Evolutionary conservation across 1,140 invertebrate species (phyloP).

Genomic region (Bombus cullumanus): DNA sequence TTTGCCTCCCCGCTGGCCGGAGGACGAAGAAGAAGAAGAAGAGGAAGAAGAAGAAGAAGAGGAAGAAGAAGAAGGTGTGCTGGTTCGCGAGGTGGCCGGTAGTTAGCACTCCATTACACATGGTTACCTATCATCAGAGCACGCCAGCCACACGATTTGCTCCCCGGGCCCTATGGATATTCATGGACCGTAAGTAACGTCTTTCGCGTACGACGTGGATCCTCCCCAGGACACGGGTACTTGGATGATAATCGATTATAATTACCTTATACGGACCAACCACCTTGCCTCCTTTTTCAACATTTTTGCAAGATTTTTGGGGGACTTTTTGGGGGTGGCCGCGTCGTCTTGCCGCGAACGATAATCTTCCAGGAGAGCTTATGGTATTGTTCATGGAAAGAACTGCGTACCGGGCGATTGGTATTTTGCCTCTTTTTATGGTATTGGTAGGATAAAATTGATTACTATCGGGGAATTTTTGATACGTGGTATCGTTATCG

Average conservation of each 20-base stretch:
- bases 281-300: neutral
- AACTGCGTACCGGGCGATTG: neutral
- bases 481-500: neutral
- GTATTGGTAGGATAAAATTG: neutral
- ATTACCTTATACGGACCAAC: conserved; percentile 1
- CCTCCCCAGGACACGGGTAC: conserved; percentile 30
- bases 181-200: conserved; percentile 68
- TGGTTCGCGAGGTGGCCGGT: conserved; percentile 75
- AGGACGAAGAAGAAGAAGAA: neutral
- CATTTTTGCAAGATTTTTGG: neutral
- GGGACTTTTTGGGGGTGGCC: neutral
- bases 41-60: neutral
- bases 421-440: neutral
- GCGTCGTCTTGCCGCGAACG: neutral
- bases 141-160: conserved; percentile 71
- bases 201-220: conserved; percentile 36
- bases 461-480: neutral
- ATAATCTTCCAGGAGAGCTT: neutral
- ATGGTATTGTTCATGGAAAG: neutral
- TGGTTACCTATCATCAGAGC: conserved; percentile 79
- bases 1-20: conserved; percentile 17
- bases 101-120: conserved; percentile 80
- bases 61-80: conserved; percentile 61
- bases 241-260: conserved; percentile 58
- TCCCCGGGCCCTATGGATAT: conserved; percentile 69